phyloP scores from a whole-genome alignment of 2,113 vertebrate genomes.

The Abramis brama region DNA sequence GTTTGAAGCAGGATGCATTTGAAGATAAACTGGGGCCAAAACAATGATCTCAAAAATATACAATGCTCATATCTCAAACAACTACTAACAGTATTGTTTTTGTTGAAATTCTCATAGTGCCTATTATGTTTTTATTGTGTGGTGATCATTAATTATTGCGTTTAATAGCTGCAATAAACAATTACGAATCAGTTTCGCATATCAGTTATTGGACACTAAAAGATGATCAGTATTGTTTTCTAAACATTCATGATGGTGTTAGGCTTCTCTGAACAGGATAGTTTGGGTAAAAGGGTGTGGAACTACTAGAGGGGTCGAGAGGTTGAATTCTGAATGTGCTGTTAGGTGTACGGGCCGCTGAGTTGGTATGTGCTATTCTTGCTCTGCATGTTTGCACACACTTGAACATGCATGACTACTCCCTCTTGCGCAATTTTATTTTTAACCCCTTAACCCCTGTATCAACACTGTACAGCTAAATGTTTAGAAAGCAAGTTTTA shows the following conservation, averaged over 20 bases:
- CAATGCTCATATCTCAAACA: neutral
- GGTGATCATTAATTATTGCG: neutral
- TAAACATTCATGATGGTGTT: neutral
- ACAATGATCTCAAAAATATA: neutral
- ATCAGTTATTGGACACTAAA: neutral
- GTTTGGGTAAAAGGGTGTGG: neutral
- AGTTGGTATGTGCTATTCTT: neutral
- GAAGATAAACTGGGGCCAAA: neutral
- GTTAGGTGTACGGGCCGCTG: neutral
- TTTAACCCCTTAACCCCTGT: neutral
- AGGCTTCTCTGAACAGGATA: neutral
- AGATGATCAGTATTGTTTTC: neutral
- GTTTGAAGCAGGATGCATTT: too few relatives aligned
- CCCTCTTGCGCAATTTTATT: neutral
- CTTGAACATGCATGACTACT: neutral
- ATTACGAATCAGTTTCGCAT: neutral
- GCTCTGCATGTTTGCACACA: slow-evolving; percentile 7
- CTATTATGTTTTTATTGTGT: neutral
- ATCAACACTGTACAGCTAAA: neutral
- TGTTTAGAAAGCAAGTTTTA: too few relatives aligned
- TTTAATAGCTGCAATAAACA: neutral
- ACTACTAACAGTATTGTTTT: neutral
- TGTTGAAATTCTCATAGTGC: neutral
- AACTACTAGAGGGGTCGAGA: neutral
- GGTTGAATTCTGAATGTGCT: neutral